phyloP scores from a whole-genome alignment of 2,797 vertebrate species.

The Siniperca obscura region DNA sequence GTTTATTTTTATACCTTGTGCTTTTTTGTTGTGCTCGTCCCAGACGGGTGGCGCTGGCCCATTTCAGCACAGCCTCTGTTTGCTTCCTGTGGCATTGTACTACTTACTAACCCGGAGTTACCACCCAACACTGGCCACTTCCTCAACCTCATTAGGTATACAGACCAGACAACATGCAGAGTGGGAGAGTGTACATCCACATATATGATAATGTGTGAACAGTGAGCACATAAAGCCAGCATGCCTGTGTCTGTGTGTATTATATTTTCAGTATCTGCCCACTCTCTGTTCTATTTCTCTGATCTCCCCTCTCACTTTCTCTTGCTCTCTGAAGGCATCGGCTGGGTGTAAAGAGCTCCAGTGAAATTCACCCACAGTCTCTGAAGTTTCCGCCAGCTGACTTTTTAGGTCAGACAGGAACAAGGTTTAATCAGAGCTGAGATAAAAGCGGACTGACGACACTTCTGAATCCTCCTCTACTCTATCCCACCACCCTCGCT shows the following conservation, averaged over 20 bases:
- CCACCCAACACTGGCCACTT: conserved; percentile 57
- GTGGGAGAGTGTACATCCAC: conserved; percentile 41
- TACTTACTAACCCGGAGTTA: conserved; percentile 49
- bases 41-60: conserved; percentile 76
- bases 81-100: conserved; percentile 78
- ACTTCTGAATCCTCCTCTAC: conserved; percentile 61
- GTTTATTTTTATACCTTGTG: conserved; percentile 75
- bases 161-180: conserved; percentile 33
- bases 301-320: conserved; percentile 59
- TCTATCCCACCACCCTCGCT: conserved; percentile 53
- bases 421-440: conserved; percentile 81
- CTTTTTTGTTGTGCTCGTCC: conserved; percentile 69
- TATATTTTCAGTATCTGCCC: conserved; percentile 39
- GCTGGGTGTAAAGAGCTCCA: conserved; percentile 62
- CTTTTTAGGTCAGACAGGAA: conserved; percentile 82
- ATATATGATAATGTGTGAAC: conserved; percentile 46
- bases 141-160: conserved; percentile 53
- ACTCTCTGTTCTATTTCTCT: conserved; percentile 65
- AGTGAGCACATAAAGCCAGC: conserved; percentile 35
- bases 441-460: conserved; percentile 77
- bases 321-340: conserved; percentile 54
- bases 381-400: conserved; percentile 81
- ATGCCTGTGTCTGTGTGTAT: conserved; percentile 32
- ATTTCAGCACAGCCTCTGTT: conserved; percentile 72
- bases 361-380: conserved; percentile 71